These are phyloP conservation scores for Nomada hirtipes DNA, from an alignment of 2,888 invertebrate species.

Conservation along the genomic window DNA sequence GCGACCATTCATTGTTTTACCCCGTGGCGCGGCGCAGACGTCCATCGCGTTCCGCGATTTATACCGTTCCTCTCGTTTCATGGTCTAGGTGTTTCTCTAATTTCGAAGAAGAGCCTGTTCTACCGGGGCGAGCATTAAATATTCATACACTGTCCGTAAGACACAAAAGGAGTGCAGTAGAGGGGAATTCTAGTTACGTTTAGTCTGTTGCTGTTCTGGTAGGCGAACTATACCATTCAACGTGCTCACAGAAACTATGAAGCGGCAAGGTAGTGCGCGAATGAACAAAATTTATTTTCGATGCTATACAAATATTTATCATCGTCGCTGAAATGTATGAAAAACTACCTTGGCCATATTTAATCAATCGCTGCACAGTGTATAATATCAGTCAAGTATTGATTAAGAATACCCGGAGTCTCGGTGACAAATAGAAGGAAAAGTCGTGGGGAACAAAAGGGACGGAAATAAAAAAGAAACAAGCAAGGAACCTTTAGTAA, in stretches of 20 bases:
- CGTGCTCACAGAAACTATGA: too few relatives aligned
- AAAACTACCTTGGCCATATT: not conserved
- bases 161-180: slow-evolving; percentile 11
- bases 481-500: slow-evolving; percentile 37
- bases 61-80: slow-evolving; percentile 20
- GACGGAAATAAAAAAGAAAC: not conserved
- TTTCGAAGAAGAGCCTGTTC: slow-evolving; percentile 24
- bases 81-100: slow-evolving; percentile 30
- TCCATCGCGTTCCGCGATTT: slow-evolving; percentile 34
- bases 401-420: not conserved
- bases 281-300: not conserved
- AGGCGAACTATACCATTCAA: too few relatives aligned
- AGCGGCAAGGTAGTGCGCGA: not conserved
- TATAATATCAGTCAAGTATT: not conserved
- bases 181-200: not conserved
- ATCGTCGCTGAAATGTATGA: too few relatives aligned
- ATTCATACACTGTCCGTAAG: slow-evolving; percentile 25
- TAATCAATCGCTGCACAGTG: not conserved
- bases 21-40: slow-evolving; percentile 4
- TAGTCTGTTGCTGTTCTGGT: too few relatives aligned
- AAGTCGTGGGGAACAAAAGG: not conserved
- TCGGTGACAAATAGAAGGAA: not conserved
- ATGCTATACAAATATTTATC: too few relatives aligned
- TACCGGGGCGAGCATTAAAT: slow-evolving; percentile 12
- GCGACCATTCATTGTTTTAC: slow-evolving; percentile 43